Conservation (phyloP, 2,113 vertebrate species). For the Myotis yumanensis region DNA sequence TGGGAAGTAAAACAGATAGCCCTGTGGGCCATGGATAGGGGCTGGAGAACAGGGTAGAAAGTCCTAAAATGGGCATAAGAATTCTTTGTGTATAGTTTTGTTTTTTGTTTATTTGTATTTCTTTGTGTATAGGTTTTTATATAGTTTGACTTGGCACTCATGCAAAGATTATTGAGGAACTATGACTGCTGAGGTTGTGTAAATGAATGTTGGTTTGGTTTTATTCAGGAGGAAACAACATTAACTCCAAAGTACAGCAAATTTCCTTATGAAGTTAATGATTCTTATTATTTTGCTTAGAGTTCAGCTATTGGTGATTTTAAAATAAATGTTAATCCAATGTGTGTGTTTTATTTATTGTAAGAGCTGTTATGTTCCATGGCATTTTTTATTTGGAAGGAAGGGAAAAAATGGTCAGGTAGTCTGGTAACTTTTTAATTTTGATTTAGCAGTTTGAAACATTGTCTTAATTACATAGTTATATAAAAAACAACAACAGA, state of each 20-base stretch:
- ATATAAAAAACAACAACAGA: not conserved
- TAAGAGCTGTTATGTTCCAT: not conserved
- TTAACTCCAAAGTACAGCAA: not conserved
- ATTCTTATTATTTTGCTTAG: not conserved
- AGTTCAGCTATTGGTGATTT: not conserved
- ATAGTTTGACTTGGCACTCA: not conserved
- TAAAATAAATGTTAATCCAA: not conserved
- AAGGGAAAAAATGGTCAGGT: not conserved
- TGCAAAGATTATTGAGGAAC: not conserved
- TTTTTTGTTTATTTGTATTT: not conserved
- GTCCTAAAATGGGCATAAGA: not conserved
- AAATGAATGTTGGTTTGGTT: not conserved
- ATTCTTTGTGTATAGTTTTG: not conserved
- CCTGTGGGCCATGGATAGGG: too few species aligned
- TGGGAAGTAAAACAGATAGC: not conserved
- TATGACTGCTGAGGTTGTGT: not conserved
- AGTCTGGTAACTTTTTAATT: not conserved
- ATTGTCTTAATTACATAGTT: not conserved
- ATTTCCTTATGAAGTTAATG: not conserved
- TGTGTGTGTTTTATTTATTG: not conserved
- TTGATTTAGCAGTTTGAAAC: not conserved
- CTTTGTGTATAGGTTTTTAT: not conserved
- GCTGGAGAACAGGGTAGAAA: not conserved
- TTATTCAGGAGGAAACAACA: not conserved
- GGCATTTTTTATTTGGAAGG: not conserved